Base-by-base conservation (phyloP, 2,888 invertebrate genomes). In the Sinhomidia bicolor region DNA sequence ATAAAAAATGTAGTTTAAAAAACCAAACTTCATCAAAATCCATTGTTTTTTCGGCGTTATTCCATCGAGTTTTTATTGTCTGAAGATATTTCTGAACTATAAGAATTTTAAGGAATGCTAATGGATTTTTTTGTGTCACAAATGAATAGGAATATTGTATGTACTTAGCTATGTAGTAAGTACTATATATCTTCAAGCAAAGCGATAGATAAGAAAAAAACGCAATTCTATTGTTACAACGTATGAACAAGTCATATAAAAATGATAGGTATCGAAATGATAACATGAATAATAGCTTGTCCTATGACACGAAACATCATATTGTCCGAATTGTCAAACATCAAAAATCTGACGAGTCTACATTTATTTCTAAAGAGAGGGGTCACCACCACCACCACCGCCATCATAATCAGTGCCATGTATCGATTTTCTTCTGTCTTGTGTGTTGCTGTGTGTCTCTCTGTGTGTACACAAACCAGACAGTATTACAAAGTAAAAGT, bases 201-300 rank as follows among this genome's bases (percentile, higher is more conserved):
- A 4, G 3, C 41, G 44, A n/a, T 1, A 41, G 60, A 60, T 17
- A 23, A 5, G 23, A 60, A 4, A 60, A 60, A 14, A 2, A 26
- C 7, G 26, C 26, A 60, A 41, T 29, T 23, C 76, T 51, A n/a
- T 51, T 80, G 26, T 65, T 47, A 32, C 26, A 51, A 57, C 23
- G 62, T 65, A 41, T 12, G 44, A 81, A 65, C 65, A 81, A 47
- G 81, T 26, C 26, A 26, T 29, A 36, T 41, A 62, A 65, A 41
- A 81, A 65, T 44, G 71, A 71, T 71, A 44, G 20, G 71, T 44
- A 71, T 71, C 44, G 12, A 23, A 44, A 71, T 62, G 65, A 79
- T 57, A 81, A 80, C 54, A 78, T 78, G 51, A 51, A 82, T 82
- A 82, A 82, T 82, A 82, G 82, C 82, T 82, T 82, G 82, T 82